Evolutionary conservation across 2,113 vertebrate species (phyloP).

Genomic region (Cryptotis parvus): DNA sequence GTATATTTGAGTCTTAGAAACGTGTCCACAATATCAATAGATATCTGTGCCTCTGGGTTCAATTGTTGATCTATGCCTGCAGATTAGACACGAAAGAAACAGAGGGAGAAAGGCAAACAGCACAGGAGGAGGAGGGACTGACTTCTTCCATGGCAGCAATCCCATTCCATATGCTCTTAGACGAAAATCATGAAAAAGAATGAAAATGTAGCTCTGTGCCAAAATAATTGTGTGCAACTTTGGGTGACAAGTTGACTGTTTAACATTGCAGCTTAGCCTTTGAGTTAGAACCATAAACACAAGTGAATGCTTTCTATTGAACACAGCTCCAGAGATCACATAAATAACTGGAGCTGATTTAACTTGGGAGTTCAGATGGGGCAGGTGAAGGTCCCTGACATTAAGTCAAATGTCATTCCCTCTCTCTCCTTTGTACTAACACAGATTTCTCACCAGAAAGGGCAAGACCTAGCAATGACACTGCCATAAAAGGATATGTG

Average conservation of each 20-base stretch:
- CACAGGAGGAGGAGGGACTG: conserved; percentile 34
- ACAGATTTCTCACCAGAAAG: conserved; percentile 36
- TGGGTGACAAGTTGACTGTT: background rate
- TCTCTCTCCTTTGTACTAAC: background rate
- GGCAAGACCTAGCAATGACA: background rate
- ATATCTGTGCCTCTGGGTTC: conserved; percentile 42
- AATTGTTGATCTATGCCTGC: background rate
- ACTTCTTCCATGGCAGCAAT: background rate
- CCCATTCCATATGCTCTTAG: conserved; percentile 65
- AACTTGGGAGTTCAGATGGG: background rate
- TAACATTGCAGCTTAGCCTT: background rate
- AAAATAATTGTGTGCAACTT: conserved; percentile 11
- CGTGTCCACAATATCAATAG: conserved; percentile 14
- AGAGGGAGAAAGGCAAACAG: conserved; percentile 49
- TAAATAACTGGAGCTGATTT: background rate
- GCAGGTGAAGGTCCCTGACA: background rate
- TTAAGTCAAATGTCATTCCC: background rate
- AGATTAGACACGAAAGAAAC: conserved; percentile 65
- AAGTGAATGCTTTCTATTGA: background rate
- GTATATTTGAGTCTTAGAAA: conserved; percentile 66
- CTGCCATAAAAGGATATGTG: background rate
- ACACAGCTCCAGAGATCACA: background rate
- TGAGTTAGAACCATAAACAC: conserved; percentile 25
- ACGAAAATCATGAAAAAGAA: conserved; percentile 63
- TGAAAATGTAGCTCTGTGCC: conserved; percentile 4